These are phyloP conservation scores for Lanius collurio DNA, from an alignment of 2,113 vertebrate species.

Conservation along the genomic window DNA sequence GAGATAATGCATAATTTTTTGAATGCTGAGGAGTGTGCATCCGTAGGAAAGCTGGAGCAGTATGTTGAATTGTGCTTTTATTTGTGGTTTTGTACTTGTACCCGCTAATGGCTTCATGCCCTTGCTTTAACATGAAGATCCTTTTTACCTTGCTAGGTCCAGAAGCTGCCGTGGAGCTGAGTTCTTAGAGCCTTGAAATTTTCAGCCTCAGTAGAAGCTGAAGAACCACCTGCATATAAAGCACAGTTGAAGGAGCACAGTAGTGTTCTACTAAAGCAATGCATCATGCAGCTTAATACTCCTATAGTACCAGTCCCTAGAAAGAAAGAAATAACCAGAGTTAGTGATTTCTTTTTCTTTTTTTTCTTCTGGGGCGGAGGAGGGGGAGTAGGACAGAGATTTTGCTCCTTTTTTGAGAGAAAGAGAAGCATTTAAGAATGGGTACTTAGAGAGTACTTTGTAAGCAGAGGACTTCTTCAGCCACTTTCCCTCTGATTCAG, in stretches of 20 bases:
- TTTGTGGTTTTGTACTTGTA: not conserved
- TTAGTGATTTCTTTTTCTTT: not conserved
- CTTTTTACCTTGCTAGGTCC: not conserved
- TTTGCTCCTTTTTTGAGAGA: not conserved
- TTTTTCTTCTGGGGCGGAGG: not conserved
- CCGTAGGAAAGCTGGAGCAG: not conserved
- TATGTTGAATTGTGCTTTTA: not conserved
- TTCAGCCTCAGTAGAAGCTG: not conserved
- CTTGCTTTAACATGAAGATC: not conserved
- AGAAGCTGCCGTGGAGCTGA: not conserved
- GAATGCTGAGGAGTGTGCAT: not conserved
- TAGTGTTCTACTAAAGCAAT: not conserved
- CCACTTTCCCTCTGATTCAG: constrained; percentile 40
- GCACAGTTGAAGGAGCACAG: not conserved
- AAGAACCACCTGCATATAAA: not conserved
- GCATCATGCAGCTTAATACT: not conserved
- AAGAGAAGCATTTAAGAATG: not conserved
- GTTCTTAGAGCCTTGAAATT: not conserved
- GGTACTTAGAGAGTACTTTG: not conserved
- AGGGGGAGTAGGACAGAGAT: not conserved
- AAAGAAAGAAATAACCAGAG: not conserved
- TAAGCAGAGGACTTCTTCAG: constrained; percentile 10
- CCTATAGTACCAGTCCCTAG: not conserved
- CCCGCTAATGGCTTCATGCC: not conserved
- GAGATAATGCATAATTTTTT: not conserved